phyloP scores from a whole-genome alignment of 2,797 vertebrate genomes.

The Capromys pilorides region DNA sequence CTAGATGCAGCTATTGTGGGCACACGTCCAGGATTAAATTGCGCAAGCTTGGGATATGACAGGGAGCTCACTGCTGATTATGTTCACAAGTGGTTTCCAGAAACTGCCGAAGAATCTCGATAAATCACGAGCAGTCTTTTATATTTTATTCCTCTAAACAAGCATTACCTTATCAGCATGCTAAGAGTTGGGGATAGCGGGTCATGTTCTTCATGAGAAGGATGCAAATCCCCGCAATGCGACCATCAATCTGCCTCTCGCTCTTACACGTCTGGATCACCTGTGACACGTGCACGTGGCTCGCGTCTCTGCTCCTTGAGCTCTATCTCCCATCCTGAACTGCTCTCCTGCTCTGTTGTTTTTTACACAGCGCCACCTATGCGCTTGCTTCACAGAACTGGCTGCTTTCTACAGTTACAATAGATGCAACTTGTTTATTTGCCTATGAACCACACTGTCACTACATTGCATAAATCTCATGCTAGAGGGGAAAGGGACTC shows the following conservation, averaged over 20 bases:
- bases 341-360: background rate
- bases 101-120: constrained; percentile 6
- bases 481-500: background rate
- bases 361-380: accelerated
- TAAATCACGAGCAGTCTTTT: constrained; percentile 54
- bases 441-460: background rate
- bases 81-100: constrained; percentile 44
- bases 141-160: constrained; percentile 30
- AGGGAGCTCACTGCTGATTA: constrained; percentile 48
- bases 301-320: background rate
- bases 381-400: no score
- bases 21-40: constrained; percentile 55
- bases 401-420: background rate
- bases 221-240: constrained; percentile 35
- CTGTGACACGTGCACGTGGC: background rate
- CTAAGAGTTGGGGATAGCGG: background rate
- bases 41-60: constrained; percentile 29
- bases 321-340: background rate
- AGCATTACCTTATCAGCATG: constrained; percentile 42
- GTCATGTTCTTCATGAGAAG: constrained; percentile 13
- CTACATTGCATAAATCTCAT: background rate
- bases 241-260: background rate
- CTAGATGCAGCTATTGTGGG: constrained; percentile 37
- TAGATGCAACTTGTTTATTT: background rate
- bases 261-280: background rate